Evolutionary conservation across 2,797 vertebrate genomes (phyloP).

Genomic region (Sebastiscus tertius): DNA sequence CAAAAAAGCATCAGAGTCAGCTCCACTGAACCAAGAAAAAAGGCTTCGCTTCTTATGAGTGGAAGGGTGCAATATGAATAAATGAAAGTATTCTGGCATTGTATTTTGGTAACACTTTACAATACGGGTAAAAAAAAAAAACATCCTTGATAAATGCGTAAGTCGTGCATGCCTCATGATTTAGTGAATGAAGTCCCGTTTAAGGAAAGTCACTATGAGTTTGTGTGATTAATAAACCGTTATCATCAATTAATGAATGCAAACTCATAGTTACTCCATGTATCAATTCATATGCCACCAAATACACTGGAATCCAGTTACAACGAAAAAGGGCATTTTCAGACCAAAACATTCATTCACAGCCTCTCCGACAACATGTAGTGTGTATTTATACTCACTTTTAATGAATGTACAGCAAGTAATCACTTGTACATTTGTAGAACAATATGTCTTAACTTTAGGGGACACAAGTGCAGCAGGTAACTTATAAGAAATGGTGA

Average conservation of each 20-base stretch:
- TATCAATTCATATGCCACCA: background rate
- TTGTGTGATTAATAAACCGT: background rate
- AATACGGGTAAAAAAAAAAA: background rate
- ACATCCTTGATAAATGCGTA: background rate
- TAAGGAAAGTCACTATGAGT: background rate
- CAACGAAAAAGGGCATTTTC: background rate
- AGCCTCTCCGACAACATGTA: background rate
- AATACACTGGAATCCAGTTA: background rate
- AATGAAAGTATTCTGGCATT: background rate
- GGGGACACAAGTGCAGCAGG: background rate
- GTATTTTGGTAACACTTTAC: background rate
- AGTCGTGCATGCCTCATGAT: background rate
- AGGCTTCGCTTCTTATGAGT: slow-evolving; percentile 17
- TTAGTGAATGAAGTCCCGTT: background rate
- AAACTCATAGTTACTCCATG: background rate
- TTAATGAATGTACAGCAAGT: background rate
- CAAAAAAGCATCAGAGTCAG: slow-evolving; percentile 1
- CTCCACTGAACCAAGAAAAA: slow-evolving; percentile 21
- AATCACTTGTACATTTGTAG: background rate
- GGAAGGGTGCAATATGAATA: slow-evolving; percentile 2
- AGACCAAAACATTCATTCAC: background rate
- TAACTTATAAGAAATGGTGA: background rate
- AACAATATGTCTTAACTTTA: background rate
- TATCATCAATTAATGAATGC: background rate
- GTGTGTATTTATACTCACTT: background rate